These are phyloP conservation scores for Chaetodon auriga DNA, from an alignment of 2,113 vertebrate species.

Conservation along the genomic window DNA sequence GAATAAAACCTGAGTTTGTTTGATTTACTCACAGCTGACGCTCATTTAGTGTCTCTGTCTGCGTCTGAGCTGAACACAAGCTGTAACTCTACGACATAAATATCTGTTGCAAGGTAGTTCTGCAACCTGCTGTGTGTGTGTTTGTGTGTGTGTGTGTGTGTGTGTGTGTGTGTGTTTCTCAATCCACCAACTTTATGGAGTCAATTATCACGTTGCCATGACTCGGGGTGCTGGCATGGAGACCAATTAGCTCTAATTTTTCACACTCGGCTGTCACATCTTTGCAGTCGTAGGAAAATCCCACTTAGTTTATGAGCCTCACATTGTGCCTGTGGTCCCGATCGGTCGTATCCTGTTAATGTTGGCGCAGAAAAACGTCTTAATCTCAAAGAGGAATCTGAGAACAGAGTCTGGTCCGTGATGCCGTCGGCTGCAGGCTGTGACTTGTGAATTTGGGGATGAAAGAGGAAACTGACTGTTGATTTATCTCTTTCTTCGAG, in stretches of 20 bases:
- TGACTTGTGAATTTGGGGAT: neutral
- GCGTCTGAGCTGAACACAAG: neutral
- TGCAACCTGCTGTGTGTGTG: neutral
- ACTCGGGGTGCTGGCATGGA: constrained; percentile 20
- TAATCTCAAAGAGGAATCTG: constrained; percentile 20
- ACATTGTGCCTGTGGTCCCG: neutral
- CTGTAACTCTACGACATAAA: neutral
- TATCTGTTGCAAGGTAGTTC: neutral
- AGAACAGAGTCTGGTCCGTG: constrained; percentile 14
- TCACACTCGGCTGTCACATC: constrained; percentile 32
- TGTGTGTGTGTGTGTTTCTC: constrained; percentile 5
- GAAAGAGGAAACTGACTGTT: constrained; percentile 23
- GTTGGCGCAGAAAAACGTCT: neutral
- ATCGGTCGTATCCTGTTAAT: constrained; percentile 2
- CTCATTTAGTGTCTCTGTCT: neutral
- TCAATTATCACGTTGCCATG: neutral
- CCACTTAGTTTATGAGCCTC: neutral
- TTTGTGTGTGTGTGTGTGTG: neutral
- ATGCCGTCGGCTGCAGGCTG: neutral
- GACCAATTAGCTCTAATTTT: constrained; percentile 50
- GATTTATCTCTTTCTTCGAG: constrained; percentile 12
- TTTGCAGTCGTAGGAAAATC: constrained; percentile 2
- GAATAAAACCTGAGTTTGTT: neutral
- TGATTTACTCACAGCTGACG: constrained; percentile 10
- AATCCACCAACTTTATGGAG: constrained; percentile 19